Evolutionary conservation across 2,888 invertebrate genomes (phyloP).

Genomic region (Minunthozetes semirufus): DNA sequence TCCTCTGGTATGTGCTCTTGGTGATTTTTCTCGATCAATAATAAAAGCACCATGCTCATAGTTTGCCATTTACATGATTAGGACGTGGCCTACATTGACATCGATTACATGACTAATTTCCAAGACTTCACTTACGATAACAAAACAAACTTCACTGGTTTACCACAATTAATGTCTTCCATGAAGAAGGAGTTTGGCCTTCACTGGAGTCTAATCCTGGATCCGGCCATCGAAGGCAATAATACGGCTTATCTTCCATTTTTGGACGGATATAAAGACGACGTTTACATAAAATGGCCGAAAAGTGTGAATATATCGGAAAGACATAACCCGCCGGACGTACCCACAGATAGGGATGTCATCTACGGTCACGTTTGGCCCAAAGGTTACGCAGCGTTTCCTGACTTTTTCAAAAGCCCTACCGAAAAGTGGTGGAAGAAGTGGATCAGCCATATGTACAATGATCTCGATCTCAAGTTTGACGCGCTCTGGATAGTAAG

Average conservation of each 20-base stretch:
- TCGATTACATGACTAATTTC: constrained; percentile 71
- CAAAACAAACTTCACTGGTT: constrained; percentile 55
- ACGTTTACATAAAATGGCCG: constrained; percentile 1
- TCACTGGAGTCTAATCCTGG: background rate
- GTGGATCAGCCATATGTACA: constrained; percentile 43
- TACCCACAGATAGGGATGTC: constrained; percentile 1
- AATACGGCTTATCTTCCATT: background rate
- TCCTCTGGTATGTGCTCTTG: constrained; percentile 59
- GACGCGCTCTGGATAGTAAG: constrained; percentile 46
- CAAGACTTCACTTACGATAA: constrained; percentile 76
- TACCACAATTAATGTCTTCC: constrained; percentile 59
- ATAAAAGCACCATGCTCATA: too few relatives aligned
- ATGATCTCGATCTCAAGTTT: constrained; percentile 42
- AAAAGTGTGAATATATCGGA: background rate
- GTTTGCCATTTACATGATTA: too few relatives aligned
- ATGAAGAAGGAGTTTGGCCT: background rate
- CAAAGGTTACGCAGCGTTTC: constrained; percentile 43
- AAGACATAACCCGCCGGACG: background rate
- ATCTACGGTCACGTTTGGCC: constrained; percentile 58
- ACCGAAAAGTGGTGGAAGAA: constrained; percentile 43
- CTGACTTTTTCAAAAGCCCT: constrained; percentile 45
- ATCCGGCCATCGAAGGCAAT: background rate
- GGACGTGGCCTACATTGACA: constrained; percentile 67
- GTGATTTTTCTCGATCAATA: background rate
- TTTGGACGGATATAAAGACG: background rate